Evolutionary conservation across 2,888 invertebrate genomes (phyloP).

Genomic region (Eutolmus rufibarbis): DNA sequence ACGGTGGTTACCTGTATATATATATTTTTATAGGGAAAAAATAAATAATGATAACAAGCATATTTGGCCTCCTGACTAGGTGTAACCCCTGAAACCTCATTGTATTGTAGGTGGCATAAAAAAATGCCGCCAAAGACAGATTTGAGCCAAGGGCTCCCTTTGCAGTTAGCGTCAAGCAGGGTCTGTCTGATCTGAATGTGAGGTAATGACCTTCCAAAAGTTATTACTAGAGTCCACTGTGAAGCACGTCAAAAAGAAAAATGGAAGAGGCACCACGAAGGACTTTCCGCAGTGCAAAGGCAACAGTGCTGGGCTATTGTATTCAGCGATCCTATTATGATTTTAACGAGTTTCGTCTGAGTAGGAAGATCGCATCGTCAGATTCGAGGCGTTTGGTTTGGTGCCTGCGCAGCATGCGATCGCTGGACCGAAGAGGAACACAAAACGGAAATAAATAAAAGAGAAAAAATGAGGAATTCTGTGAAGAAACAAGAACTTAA

Average conservation of each 20-base stretch:
- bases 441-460: slow-evolving; percentile 36
- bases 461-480: slow-evolving; percentile 13
- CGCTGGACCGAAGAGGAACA: slow-evolving; percentile 2
- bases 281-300: slow-evolving; percentile 6
- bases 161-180: neutral
- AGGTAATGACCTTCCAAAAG: slow-evolving; percentile 2
- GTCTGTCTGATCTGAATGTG: neutral
- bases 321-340: slow-evolving; percentile 32
- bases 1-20: too few species aligned
- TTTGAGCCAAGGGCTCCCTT: neutral
- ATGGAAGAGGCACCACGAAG: neutral
- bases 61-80: too few species aligned
- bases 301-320: slow-evolving; percentile 27
- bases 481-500: slow-evolving; percentile 28
- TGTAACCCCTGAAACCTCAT: too few species aligned
- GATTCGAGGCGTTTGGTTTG: slow-evolving; percentile 32
- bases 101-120: neutral
- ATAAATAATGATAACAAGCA: too few species aligned
- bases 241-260: slow-evolving; percentile 23
- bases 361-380: slow-evolving; percentile 19
- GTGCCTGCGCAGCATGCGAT: slow-evolving; percentile 17
- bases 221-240: neutral
- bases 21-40: too few species aligned
- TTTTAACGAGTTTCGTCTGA: slow-evolving; percentile 38
- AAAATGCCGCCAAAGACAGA: neutral